phyloP scores from a whole-genome alignment of 2,113 vertebrate genomes.

The Paradisaea rubra region DNA sequence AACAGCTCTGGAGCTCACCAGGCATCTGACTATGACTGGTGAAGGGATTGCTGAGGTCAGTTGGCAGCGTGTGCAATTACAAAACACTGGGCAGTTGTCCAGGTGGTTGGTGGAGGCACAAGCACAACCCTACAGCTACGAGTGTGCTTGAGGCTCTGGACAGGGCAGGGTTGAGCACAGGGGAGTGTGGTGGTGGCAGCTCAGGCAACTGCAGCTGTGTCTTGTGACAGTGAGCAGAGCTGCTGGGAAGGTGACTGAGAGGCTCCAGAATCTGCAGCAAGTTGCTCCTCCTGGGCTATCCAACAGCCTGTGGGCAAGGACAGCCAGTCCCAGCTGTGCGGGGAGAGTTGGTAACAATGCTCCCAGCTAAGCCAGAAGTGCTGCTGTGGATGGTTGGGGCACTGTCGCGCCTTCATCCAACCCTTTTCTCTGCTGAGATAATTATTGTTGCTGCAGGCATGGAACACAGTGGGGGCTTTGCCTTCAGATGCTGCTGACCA shows the following conservation, averaged over 20 bases:
- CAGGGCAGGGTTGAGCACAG: background rate
- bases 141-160: background rate
- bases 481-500: background rate
- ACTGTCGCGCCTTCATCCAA: background rate
- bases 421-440: background rate
- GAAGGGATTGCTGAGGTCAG: slow-evolving; percentile 21
- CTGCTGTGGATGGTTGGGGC: background rate
- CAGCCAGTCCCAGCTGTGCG: background rate
- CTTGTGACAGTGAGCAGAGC: background rate
- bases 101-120: background rate
- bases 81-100: background rate
- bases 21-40: background rate
- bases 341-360: background rate
- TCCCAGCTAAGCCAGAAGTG: background rate
- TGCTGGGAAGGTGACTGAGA: background rate
- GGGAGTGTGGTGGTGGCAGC: background rate
- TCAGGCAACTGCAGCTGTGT: background rate
- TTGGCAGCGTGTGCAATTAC: background rate
- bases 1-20: background rate
- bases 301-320: background rate
- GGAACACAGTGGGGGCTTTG: background rate
- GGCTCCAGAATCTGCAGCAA: background rate
- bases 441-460: background rate
- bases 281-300: background rate
- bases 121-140: background rate